Base-by-base conservation (phyloP, 2,113 vertebrate species). In the Anser brachyrhynchus region DNA sequence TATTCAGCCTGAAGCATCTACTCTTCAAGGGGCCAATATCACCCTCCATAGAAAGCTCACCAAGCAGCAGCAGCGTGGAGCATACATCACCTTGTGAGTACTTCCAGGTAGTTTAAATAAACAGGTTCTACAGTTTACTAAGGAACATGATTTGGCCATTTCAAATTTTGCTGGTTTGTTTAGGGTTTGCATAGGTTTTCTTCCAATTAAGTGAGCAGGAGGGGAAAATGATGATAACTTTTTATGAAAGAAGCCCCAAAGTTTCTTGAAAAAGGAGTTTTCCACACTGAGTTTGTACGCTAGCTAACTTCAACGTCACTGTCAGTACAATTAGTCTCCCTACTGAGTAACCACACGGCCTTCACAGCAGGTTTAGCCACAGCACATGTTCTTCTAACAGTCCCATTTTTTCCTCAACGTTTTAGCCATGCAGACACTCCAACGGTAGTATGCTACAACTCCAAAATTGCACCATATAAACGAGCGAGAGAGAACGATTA, bases 341-440 rank as follows among this genome's bases (percentile, higher is more conserved):
- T 33, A 1, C 0, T 0, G 66, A 52, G 41, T 3, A 77, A 75
- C 20, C 33, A 55, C 0, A 0, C 31, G 72, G 76, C 35, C 62
- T 61, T 18, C 2, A 1, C 9, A 26, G 82, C 18, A 28, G 14
- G 28, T 35, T 22, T 20, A 59, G 44, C 61, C 18, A 11, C 0
- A 11, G n/a, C 49, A 41, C 1, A 0, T 10, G 9, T 20, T 52
- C 39, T 54, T 51, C 54, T 75, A 54, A 64, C 1, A 4, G 3
- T 72, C 54, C 39, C n/a, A 2, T 22, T 61, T n/a, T n/a, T 22
- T 43, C 43, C 73, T 26, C 7, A 59, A 39, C 52, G 33, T 41
- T 61, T 28, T 5, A 82, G 62, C 57, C 5, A 1, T 7, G 18
- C 5, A 9, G 59, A 29, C 67, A 43, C 59, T 8, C 52, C 11